These are phyloP conservation scores for Mastomys coucha DNA, from an alignment of 2,113 vertebrate species.

Conservation along the genomic window DNA sequence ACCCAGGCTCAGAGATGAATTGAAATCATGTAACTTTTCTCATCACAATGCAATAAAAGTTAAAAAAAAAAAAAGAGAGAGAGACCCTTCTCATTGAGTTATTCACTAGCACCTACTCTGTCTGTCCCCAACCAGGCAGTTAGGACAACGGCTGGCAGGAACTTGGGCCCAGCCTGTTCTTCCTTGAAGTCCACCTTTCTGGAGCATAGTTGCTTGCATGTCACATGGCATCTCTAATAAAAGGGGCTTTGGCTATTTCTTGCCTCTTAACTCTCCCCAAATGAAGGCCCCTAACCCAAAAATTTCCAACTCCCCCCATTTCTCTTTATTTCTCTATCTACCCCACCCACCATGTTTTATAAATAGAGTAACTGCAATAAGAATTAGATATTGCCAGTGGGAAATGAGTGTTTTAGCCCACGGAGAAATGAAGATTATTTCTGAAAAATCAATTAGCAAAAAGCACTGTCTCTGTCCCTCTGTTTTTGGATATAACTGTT, in stretches of 20 bases:
- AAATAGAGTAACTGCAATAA: not conserved
- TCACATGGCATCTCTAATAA: not conserved
- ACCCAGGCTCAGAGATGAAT: too few species aligned
- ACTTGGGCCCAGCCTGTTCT: not conserved
- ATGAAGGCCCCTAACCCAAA: not conserved
- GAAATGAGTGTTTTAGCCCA: not conserved
- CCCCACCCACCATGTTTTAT: not conserved
- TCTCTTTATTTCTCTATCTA: not conserved
- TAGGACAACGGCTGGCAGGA: rapidly evolving
- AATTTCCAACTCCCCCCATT: not conserved
- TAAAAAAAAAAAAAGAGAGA: too few species aligned
- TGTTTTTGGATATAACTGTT: slow-evolving; percentile 3
- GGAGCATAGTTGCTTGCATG: not conserved
- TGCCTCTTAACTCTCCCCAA: not conserved
- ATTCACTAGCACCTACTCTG: not conserved
- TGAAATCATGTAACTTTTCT: too few species aligned
- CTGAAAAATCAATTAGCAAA: not conserved
- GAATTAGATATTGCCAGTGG: not conserved
- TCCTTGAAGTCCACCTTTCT: not conserved
- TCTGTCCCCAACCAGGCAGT: not conserved
- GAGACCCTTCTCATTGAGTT: not conserved
- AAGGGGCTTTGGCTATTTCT: not conserved
- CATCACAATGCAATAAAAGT: too few species aligned
- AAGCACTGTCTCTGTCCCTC: not conserved
- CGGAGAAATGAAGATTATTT: slow-evolving; percentile 29